Conservation (phyloP, 2,888 invertebrate genomes). For the Onthophagus sagittarius region DNA sequence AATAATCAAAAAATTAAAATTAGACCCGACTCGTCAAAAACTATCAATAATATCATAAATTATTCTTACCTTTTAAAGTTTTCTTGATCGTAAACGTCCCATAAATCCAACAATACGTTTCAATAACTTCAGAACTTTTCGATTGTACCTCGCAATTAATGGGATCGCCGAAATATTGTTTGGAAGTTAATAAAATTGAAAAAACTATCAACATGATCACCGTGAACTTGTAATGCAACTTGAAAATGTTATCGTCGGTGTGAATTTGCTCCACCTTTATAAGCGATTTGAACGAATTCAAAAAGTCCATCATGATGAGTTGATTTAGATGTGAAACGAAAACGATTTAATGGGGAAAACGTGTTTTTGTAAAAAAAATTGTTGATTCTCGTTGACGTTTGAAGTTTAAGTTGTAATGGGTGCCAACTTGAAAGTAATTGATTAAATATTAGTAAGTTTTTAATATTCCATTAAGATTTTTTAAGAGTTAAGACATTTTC, state of each 20-base stretch:
- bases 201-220: slow-evolving; percentile 69
- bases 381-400: not conserved
- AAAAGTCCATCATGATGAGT: slow-evolving; percentile 58
- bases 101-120: slow-evolving; percentile 77
- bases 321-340: too few relatives aligned
- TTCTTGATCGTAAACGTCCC: slow-evolving; percentile 63
- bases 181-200: slow-evolving; percentile 71
- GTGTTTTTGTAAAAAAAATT: not conserved
- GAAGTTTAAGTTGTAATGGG: not conserved
- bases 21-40: too few relatives aligned
- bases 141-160: slow-evolving; percentile 66
- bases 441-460: too few relatives aligned
- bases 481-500: too few relatives aligned
- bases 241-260: slow-evolving; percentile 74
- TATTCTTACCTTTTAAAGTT: slow-evolving; percentile 20
- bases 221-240: slow-evolving; percentile 70
- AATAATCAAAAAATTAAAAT: slow-evolving; percentile 14
- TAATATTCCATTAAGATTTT: too few relatives aligned
- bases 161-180: slow-evolving; percentile 83
- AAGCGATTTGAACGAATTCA: slow-evolving; percentile 63
- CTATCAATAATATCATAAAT: not conserved
- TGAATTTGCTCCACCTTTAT: slow-evolving; percentile 63
- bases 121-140: slow-evolving; percentile 60
- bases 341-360: not conserved
- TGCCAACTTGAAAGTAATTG: not conserved